Evolutionary conservation across 2,113 vertebrate genomes (phyloP).

Genomic region (Colistium nudipinnis): DNA sequence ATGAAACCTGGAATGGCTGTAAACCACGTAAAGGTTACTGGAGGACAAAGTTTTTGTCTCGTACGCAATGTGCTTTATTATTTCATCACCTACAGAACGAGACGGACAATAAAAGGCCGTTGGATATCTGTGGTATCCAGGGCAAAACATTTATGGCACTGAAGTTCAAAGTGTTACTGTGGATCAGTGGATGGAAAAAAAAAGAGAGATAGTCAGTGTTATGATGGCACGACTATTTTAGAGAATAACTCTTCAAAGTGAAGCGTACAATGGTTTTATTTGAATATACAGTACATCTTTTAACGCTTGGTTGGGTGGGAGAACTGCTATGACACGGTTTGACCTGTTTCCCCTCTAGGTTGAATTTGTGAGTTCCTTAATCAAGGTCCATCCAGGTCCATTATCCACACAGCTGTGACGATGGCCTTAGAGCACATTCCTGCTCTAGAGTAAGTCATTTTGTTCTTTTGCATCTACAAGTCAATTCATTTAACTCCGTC

Average conservation of each 20-base stretch:
- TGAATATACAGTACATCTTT: no score
- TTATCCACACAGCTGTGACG: background rate
- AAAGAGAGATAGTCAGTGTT: background rate
- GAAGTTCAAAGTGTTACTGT: constrained; percentile 44
- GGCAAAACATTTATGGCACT: constrained; percentile 28
- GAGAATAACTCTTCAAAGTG: no score
- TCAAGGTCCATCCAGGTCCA: constrained; percentile 14
- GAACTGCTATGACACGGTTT: no score
- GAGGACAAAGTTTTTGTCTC: background rate
- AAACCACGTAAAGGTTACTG: background rate
- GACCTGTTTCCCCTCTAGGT: no score
- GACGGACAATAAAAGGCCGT: constrained; percentile 29
- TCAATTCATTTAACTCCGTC: constrained; percentile 6
- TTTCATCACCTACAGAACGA: background rate
- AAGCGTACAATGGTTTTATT: no score
- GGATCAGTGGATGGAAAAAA: background rate
- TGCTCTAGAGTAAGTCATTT: constrained; percentile 65
- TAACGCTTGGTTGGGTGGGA: no score
- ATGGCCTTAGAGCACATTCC: background rate
- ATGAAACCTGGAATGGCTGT: background rate
- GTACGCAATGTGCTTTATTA: background rate
- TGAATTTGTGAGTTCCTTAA: no score
- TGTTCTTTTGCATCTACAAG: background rate
- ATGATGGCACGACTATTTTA: background rate
- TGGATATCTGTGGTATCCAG: background rate